Evolutionary conservation across 2,113 vertebrate species (phyloP), one percentile per base, ranked within the genome.

Genomic region (Scatophagus argus): DNA sequence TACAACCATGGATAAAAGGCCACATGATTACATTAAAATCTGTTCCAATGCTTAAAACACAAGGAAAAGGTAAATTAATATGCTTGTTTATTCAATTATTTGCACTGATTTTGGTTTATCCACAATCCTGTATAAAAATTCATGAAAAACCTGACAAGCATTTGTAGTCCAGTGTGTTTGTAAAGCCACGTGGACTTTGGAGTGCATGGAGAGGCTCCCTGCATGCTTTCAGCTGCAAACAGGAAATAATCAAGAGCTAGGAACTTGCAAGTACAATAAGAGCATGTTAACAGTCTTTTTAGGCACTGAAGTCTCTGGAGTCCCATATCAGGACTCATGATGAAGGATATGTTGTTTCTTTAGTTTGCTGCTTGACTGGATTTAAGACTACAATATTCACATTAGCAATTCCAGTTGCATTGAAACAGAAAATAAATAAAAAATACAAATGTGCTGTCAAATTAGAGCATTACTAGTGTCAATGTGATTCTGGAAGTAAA

Each of bases 171-270:
- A 89, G 85, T 89, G 89, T 90, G 84, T 91, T 87, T 89, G 66
- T 81, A 79, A 92, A 94, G 81, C 86, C 86, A 86, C 85, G 27
- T 89, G 81, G 87, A 90, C 87, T 90, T 93, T 82, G 69, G 85
- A 92, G 92, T 89, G 93, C 89, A 89, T 43, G 59, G 81, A 81
- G 88, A 93, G 82, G 82, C 70, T 90, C 86, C 86, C 88, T 87
- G 88, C 86, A 86, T 86, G 89, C 85, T 86, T 91, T 88, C 84
- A 89, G 80, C 88, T 70, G 73, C 93, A 89, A 89, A 94, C 89
- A 92, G 93, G 91, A 93, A 87, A 88, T 79, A 93, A 89, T 91
- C 88, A 83, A 89, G 85, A 88, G 87, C 79, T 88, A 82, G 82
- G 83, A 79, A 84, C 72, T 79, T 80, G 86, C 90, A 93, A 93